Percentiles rank a stretch among this genome's conserved stretches.
phyloP scores from a whole-genome alignment of 2,888 invertebrate species.

The Strigamia crassipes region DNA sequence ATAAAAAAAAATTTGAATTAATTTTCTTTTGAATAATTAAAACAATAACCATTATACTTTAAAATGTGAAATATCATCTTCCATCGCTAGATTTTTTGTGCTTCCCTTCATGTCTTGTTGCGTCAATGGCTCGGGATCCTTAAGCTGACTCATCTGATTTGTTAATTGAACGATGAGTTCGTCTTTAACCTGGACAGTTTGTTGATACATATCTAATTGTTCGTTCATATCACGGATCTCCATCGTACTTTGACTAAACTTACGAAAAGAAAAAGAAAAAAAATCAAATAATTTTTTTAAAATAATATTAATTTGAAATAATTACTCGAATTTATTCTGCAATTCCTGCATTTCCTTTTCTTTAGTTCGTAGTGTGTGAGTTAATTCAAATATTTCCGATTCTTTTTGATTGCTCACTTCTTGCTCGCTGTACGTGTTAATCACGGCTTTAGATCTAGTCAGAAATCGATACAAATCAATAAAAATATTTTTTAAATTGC shows the following conservation, averaged over 20 bases:
- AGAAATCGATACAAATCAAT: constrained; percentile 46
- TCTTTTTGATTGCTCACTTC: constrained; percentile 53
- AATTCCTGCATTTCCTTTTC: constrained; percentile 49
- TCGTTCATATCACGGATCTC: constrained; percentile 52
- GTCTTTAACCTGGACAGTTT: constrained; percentile 59
- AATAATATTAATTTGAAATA: not conserved
- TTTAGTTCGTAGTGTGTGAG: constrained; percentile 48
- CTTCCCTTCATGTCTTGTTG: not conserved
- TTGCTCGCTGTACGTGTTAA: constrained; percentile 47
- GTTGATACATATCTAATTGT: constrained; percentile 56
- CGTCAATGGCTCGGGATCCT: constrained; percentile 49
- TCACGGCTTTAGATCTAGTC: constrained; percentile 49
- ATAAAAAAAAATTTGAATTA: constrained; percentile 46
- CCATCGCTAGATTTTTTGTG: not conserved
- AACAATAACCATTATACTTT: not conserved
- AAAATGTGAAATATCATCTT: not conserved
- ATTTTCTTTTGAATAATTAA: constrained; percentile 49
- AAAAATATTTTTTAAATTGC: not conserved
- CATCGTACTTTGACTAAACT: not conserved
- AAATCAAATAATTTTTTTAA: not conserved
- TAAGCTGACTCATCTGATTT: constrained; percentile 57
- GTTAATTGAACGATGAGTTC: constrained; percentile 58
- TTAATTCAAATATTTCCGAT: constrained; percentile 44
- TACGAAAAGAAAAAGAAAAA: constrained; percentile 17
- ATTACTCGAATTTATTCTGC: constrained; percentile 48